Evolutionary conservation across 1,140 invertebrate genomes (phyloP).

Genomic region (Tetragnatha versicolor): DNA sequence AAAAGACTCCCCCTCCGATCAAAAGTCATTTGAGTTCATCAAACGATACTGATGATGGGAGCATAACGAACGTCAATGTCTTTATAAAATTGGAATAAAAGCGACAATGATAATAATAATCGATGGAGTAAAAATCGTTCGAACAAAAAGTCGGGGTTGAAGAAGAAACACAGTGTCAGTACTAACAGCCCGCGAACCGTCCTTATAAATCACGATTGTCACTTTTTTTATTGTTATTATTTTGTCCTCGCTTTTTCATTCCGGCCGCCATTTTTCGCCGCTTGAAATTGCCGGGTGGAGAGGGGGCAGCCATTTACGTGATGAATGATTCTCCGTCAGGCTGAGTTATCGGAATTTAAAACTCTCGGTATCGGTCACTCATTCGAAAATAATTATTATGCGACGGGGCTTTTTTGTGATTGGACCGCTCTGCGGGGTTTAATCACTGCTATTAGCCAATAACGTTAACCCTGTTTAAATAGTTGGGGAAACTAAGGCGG

Average conservation of each 20-base stretch:
- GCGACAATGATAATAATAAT: background rate
- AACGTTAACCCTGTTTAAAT: background rate
- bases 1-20: background rate
- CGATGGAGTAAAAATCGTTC: background rate
- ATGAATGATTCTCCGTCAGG: background rate
- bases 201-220: conserved; percentile 43
- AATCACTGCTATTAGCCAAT: conserved; percentile 49
- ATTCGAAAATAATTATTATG: conserved; percentile 49
- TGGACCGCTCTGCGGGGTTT: conserved; percentile 39
- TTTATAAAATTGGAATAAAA: background rate
- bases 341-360: conserved; percentile 29
- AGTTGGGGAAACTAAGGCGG: background rate
- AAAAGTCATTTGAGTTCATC: conserved; percentile 6
- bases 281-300: background rate
- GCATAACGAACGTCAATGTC: conserved; percentile 30
- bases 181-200: conserved; percentile 36
- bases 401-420: conserved; percentile 32
- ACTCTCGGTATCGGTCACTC: conserved; percentile 15
- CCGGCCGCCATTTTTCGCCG: background rate
- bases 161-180: conserved; percentile 45
- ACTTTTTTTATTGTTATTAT: too few species aligned
- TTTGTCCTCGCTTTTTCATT: background rate
- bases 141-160: background rate
- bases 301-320: background rate
- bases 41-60: too few species aligned